Conservation (phyloP, 2,797 vertebrate genomes). For the Diceros bicornis region DNA sequence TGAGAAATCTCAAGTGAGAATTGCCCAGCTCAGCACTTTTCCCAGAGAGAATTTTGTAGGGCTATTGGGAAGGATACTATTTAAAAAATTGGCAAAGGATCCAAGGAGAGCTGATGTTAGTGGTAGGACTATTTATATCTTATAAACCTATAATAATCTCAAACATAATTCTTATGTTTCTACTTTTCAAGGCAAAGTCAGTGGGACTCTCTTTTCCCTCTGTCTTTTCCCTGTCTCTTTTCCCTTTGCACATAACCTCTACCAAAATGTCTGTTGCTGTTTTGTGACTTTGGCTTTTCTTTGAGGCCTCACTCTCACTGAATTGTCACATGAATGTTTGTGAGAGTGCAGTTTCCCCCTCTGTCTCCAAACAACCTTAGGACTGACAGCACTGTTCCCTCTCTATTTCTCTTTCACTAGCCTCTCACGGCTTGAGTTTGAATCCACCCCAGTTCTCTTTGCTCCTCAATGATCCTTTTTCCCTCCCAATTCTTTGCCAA, state of each 20-base stretch:
- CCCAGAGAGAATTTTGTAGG: background rate
- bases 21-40: background rate
- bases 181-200: background rate
- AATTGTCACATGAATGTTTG: no score
- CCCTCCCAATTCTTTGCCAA: background rate
- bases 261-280: fast-evolving
- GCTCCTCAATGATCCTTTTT: background rate
- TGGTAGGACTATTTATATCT: background rate
- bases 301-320: background rate
- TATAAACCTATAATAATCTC: background rate
- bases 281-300: background rate
- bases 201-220: no score
- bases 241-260: background rate
- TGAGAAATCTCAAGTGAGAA: background rate
- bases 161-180: background rate
- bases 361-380: background rate
- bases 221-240: background rate
- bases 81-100: background rate
- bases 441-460: background rate
- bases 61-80: no score
- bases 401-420: background rate
- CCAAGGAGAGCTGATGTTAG: background rate
- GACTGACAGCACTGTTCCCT: background rate
- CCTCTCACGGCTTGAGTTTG: background rate
- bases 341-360: background rate